Evolutionary conservation across 2,797 vertebrate species (phyloP), one percentile per base, ranked within the genome.

Genomic region (Hephaestus fuliginosus): DNA sequence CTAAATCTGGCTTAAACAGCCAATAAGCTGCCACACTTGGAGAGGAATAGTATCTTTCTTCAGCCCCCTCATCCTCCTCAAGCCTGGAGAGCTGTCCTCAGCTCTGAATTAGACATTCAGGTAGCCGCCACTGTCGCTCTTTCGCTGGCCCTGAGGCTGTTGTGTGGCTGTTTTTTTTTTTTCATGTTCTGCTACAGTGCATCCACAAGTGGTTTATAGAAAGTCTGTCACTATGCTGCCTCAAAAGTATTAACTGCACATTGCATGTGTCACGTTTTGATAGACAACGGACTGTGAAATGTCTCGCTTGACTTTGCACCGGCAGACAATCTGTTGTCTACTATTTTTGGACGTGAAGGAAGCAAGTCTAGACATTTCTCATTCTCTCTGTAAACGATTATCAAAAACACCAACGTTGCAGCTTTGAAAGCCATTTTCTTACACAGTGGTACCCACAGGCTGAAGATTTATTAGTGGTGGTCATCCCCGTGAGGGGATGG

Each of bases 61-160:
- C 36, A 57, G 43, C 36, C 18, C 33, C 44, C 30, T 64, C 36
- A 25, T 15, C 36, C 57, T 53, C 56, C 46, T 68, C 28, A 7
- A 63, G 43, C 71, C 28, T 20, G 9, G 20, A 70, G 80, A 86
- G 80, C 85, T 75, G 78, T 86, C 79, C 67, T 66, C 5, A 28
- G 74, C 62, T 51, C 76, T 91, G 91, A 88, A 86, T 84, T 80
- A 81, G 53, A 86, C 72, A 75, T 88, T 87, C 77, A 81, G 83
- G 63, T 65, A 74, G 53, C 71, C 76, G 70, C 10, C 73, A n/a
- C 65, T 36, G 52, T 36, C 8, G 51, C 66, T 66, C 30, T 78
- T 79, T 75, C 3, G 28, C 55, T 51, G 67, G 72, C 82, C 73
- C 68, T 39, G 43, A 70, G 80, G 83, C 81, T 63, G n/a, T 73